Base-by-base conservation (phyloP, 1,140 invertebrate species). In the Drusus annulatus region DNA sequence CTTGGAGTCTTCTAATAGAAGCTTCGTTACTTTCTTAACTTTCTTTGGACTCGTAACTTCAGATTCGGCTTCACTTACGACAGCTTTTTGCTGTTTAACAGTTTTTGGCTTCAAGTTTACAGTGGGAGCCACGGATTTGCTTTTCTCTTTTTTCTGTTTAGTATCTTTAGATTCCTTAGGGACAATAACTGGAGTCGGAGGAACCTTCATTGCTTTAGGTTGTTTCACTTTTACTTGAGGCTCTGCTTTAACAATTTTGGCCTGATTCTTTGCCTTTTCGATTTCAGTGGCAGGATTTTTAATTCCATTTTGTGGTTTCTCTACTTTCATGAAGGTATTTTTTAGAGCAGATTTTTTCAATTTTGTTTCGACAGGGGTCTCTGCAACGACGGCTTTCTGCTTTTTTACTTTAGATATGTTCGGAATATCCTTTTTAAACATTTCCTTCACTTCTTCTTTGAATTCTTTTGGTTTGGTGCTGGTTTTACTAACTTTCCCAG, bases 1-100 rank as follows among this genome's bases (percentile, higher is more conserved):
- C 71, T 78, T 78, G 25, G 51, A 50, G 16, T 77, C 75, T 50
- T 25, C 17, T 0, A 36, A 2, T 69, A 36, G 28, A 45, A 16
- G 56, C 23, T 58, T 23, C 45, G 15, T 62, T 62, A 25, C 5
- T 25, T 28, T 28, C 19, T 36, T 25, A 45, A 45, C 36, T 13
- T 45, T 45, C 5, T 56, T 56, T 19, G 54, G n/a, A 56, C 19
- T 13, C 19, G 6, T n/a, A 56, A 17, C 7, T 56, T 56, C n/a
- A 17, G 54, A 56, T 0, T 56, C 52, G 17, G 4, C 16, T 54
- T 54, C 17, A 16, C 52, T 54, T n/a, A 16, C 52, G 3, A 54
- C 52, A 16, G 69, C 23, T 25, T 74, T 73, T 50, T 73, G 21
- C 50, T 74, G 21, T 52, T 74, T 54, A 52, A 52, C 28, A 15